Evolutionary conservation across 2,113 vertebrate genomes (phyloP).

Genomic region (Balaenoptera acutorostrata): DNA sequence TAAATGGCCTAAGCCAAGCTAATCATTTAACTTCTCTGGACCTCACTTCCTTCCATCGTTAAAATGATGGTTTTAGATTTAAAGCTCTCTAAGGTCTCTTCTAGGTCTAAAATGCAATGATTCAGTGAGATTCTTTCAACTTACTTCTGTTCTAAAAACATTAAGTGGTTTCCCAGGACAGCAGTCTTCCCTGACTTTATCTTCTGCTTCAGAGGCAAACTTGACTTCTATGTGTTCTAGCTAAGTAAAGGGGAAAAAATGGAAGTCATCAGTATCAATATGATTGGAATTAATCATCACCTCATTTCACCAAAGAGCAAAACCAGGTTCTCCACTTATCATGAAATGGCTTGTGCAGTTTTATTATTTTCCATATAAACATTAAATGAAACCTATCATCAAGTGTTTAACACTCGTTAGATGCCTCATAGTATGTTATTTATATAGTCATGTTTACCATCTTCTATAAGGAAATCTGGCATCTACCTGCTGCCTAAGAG

Average conservation of each 20-base stretch:
- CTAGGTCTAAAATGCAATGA: slow-evolving; percentile 6
- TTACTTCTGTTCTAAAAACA: slow-evolving; percentile 94
- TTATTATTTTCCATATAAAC: slow-evolving; percentile 47
- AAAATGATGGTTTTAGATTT: neutral
- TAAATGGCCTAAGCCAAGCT: neutral
- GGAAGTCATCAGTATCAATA: slow-evolving; percentile 38
- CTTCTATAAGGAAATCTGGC: slow-evolving; percentile 19
- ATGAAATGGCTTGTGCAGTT: slow-evolving; percentile 44
- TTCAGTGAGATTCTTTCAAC: slow-evolving; percentile 37
- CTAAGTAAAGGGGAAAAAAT: slow-evolving; percentile 71
- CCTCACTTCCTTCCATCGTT: neutral
- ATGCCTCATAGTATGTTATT: neutral
- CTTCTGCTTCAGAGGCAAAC: slow-evolving; percentile 94
- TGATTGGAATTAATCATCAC: slow-evolving; percentile 30
- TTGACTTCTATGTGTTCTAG: slow-evolving; percentile 92
- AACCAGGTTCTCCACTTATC: slow-evolving; percentile 23
- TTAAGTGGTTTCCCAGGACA: slow-evolving; percentile 95
- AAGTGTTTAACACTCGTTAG: slow-evolving; percentile 31
- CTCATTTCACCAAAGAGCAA: slow-evolving; percentile 52
- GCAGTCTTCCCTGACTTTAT: slow-evolving; percentile 96
- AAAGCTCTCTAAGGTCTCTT: slow-evolving; percentile 28
- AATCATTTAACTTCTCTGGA: neutral
- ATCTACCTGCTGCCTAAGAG: neutral
- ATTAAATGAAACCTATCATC: slow-evolving; percentile 32
- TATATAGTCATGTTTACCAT: neutral